phyloP scores from a whole-genome alignment of 1,140 invertebrate species.

The Sitophilus oryzae region DNA sequence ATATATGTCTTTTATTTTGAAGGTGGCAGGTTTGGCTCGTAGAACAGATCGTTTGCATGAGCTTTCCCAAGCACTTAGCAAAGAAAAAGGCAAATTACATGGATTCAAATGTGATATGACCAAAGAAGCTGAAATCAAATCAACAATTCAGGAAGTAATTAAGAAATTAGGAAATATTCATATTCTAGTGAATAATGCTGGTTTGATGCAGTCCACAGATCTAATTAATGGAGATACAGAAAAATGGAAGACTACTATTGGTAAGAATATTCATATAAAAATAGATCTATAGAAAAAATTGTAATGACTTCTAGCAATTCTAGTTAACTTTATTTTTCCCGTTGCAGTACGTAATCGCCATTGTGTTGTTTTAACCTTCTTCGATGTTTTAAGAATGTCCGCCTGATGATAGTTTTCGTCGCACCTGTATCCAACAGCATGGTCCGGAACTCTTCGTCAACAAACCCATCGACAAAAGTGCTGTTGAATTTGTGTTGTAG shows the following conservation, averaged over 20 bases:
- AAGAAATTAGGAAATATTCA: slow-evolving; percentile 55
- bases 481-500: too few species aligned
- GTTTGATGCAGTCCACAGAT: slow-evolving; percentile 32
- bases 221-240: slow-evolving; percentile 30
- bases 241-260: slow-evolving; percentile 20
- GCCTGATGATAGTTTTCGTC: too few species aligned
- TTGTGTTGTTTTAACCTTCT: too few species aligned
- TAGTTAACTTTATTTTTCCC: too few species aligned
- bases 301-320: too few species aligned
- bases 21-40: slow-evolving; percentile 63
- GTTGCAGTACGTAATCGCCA: too few species aligned
- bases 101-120: slow-evolving; percentile 55
- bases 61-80: slow-evolving; percentile 61
- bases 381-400: too few species aligned
- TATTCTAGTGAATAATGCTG: slow-evolving; percentile 65
- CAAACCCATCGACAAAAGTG: too few species aligned
- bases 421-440: too few species aligned
- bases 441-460: too few species aligned
- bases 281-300: too few species aligned
- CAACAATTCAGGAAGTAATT: slow-evolving; percentile 56
- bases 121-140: slow-evolving; percentile 56
- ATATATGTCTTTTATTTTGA: slow-evolving; percentile 4
- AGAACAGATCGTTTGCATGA: slow-evolving; percentile 59
- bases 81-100: slow-evolving; percentile 56
- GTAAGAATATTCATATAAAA: slow-evolving; percentile 6